Evolutionary conservation across 2,888 invertebrate species (phyloP), one percentile per base, ranked within the genome.

Genomic region (Drosophila neonasuta): DNA sequence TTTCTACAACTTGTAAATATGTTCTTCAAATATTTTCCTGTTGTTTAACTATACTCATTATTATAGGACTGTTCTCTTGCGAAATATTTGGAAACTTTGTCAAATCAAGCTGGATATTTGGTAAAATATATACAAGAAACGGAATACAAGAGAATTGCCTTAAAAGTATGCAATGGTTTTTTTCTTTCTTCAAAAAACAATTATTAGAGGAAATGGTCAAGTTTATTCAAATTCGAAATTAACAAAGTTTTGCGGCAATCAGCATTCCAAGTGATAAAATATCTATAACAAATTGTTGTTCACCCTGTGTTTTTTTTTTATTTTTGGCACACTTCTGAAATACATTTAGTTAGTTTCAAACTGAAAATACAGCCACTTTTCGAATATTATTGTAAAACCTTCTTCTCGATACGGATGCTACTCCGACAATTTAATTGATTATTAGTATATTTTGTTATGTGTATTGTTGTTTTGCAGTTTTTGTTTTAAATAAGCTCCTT

Each of bases 1-100:
- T 89, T 74, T 89, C 88, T 88, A 88, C 83, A 82, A 82, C 83
- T 86, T 84, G 85, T 83, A 73, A 86, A 87, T 87, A 80, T 77
- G 71, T 71, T 80, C 39, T 86, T 77, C 66, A 69, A 72, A 62
- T 81, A 68, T 56, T 69, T 73, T 34, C 34, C 55, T 58, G 60
- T 56, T 72, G 61, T 58, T 61, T 68, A 13, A 29, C 42, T 73
- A 62, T 59, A 59, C 41, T 45, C 54, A 51, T 58, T 71, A 61
- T 61, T 80, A 74, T 65, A 59, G 50, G 77, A 77, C 74, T 81
- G 62, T 59, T 46, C 30, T 46, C 46, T 60, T 61, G 39, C 24
- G 36, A 71, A 56, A 44, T 62, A 11, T 39, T 13, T 4, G 20
- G 20, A 62, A 51, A 46, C 10, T 29, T 54, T 24, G 2, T 13